Evolutionary conservation across 2,797 vertebrate genomes (phyloP).

Genomic region (Pangasius macronema): DNA sequence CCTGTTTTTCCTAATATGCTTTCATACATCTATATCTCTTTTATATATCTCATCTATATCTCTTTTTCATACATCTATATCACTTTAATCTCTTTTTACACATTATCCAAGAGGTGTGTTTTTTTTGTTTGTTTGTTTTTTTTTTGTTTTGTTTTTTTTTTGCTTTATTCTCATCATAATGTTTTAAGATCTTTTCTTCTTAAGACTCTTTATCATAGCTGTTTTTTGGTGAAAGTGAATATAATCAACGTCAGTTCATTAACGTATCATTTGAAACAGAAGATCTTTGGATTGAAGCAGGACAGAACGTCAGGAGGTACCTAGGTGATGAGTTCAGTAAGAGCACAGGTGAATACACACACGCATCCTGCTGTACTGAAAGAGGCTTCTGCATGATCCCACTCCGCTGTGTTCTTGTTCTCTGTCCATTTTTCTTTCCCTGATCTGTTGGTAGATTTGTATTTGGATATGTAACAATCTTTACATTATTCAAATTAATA

Average conservation of each 20-base stretch:
- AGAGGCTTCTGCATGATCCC: neutral
- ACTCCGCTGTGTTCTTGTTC: neutral
- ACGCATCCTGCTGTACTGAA: constrained; percentile 23
- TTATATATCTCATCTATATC: constrained; percentile 13
- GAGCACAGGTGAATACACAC: constrained; percentile 56
- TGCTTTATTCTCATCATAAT: constrained; percentile 5
- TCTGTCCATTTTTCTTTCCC: constrained; percentile 3
- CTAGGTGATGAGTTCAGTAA: constrained; percentile 62
- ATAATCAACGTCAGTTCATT: neutral
- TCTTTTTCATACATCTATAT: constrained; percentile 28
- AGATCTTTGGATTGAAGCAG: constrained; percentile 54
- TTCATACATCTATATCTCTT: constrained; percentile 25
- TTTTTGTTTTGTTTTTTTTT: neutral
- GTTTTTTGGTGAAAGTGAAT: neutral
- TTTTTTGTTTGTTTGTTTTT: no score
- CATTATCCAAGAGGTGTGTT: neutral
- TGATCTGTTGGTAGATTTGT: constrained; percentile 28
- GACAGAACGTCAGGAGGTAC: constrained; percentile 31
- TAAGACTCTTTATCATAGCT: neutral
- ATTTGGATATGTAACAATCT: constrained; percentile 17
- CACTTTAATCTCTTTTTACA: constrained; percentile 6
- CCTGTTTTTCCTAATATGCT: constrained; percentile 34
- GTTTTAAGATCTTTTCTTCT: neutral
- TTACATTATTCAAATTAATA: neutral
- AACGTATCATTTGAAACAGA: constrained; percentile 10